These are phyloP conservation scores for Bibio marci DNA, from an alignment of 2,888 invertebrate genomes.

Conservation along the genomic window DNA sequence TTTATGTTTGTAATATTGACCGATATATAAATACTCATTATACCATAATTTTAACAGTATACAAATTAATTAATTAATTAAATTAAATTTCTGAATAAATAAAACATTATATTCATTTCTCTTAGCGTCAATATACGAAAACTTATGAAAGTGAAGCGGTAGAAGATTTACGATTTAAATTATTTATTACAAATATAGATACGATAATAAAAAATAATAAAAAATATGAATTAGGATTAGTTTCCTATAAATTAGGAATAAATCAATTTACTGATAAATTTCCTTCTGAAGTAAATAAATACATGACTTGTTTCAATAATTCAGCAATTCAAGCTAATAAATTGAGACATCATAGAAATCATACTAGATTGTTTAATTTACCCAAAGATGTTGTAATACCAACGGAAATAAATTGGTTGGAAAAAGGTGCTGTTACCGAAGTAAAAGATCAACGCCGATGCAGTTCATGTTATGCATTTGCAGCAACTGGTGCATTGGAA, in stretches of 20 bases:
- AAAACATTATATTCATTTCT: constrained; percentile 6
- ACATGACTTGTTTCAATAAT: constrained; percentile 49
- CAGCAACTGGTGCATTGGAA: constrained; percentile 80
- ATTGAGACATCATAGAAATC: constrained; percentile 36
- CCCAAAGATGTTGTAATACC: constrained; percentile 48
- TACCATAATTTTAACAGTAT: too few species aligned
- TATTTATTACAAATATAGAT: constrained; percentile 74
- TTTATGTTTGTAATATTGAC: too few species aligned
- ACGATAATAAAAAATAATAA: constrained; percentile 74
- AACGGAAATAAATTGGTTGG: constrained; percentile 87
- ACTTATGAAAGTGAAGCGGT: constrained; percentile 35
- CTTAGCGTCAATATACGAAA: constrained; percentile 36
- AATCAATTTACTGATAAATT: constrained; percentile 82
- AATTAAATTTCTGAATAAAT: background rate
- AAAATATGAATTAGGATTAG: constrained; percentile 44
- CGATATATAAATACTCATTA: too few species aligned
- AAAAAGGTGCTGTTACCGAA: constrained; percentile 63
- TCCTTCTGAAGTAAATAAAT: constrained; percentile 57
- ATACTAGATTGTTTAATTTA: constrained; percentile 22
- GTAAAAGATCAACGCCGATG: constrained; percentile 83
- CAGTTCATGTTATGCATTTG: constrained; percentile 90
- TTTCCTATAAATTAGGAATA: constrained; percentile 46
- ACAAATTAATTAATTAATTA: constrained; percentile 3
- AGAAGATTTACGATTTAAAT: constrained; percentile 72
- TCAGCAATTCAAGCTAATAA: constrained; percentile 27